Base-by-base conservation (phyloP, 2,797 vertebrate species). In the Gobio occitaniae region DNA sequence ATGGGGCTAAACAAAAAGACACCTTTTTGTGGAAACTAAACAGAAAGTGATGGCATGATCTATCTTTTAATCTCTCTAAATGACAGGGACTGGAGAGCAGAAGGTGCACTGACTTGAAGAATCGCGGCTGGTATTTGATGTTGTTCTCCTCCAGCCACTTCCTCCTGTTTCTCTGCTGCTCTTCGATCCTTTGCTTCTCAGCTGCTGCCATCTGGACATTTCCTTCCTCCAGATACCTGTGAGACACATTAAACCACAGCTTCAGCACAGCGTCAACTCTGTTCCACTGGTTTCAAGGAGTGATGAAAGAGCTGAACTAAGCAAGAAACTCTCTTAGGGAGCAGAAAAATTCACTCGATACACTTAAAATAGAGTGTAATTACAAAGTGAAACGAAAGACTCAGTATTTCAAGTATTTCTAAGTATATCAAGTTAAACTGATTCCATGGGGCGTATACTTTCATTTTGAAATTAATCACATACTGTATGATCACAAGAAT, bases 111-210 rank as follows among this genome's bases (percentile, higher is more conserved):
- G 92, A 99, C 98, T 96, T 98, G 95, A 99, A 99, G 96, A 98
- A 99, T 90, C 96, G 96, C 54, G 98, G 96, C 94, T 95, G 95
- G 50, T 97, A 96, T 93, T 96, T 97, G 89, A 97, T 94, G 92
- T 97, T 93, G 48, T 97, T 97, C 92, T 99, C 98, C 50, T 99
- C 98, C 91, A 97, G 95, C 92, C 96, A 96, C 86, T 97, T 96
- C 91, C 97, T 96, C 86, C 97, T 94, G 85, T 90, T 91, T 89
- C 98, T 95, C 92, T 99, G 98, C 65, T 98, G 95, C 87, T 99
- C 98, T 87, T 99, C 98, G 66, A 99, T 99, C 79, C 97, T 96
- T 93, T 97, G 97, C 87, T 99, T 99, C 87, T 99, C 98, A 50
- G 96, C 90, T 3, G 96, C 91, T 0, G 98, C 98, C 63, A 97